These are phyloP conservation scores for Caenorhabditis zanzibari DNA, from an alignment of 2,888 invertebrate species.

Conservation along the genomic window DNA sequence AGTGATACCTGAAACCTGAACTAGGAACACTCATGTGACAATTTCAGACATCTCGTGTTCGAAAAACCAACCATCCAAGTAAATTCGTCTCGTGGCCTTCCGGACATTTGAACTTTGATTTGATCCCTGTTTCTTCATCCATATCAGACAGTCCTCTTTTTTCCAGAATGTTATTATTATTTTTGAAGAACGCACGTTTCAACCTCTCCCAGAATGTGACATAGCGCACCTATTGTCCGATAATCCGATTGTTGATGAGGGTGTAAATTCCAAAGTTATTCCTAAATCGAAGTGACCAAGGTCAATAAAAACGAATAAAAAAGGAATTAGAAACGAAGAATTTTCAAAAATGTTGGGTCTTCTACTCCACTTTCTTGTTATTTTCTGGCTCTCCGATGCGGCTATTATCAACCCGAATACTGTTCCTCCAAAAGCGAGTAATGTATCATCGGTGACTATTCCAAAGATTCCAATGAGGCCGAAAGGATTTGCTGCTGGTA, in stretches of 20 bases:
- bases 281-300: slow-evolving; percentile 54
- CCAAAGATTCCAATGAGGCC: slow-evolving; percentile 42
- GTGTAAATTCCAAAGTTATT: slow-evolving; percentile 46
- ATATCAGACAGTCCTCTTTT: slow-evolving; percentile 2
- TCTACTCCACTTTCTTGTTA: slow-evolving; percentile 18
- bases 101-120: slow-evolving; percentile 10
- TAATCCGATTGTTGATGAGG: slow-evolving; percentile 47
- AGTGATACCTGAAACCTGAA: not conserved
- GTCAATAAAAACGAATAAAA: slow-evolving; percentile 36
- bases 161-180: not conserved
- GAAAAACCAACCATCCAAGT: not conserved
- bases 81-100: not conserved
- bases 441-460: slow-evolving; percentile 39
- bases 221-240: slow-evolving; percentile 39
- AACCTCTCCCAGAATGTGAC: slow-evolving; percentile 28
- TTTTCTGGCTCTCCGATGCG: not conserved
- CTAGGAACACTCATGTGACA: no score
- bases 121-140: not conserved
- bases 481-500: slow-evolving; percentile 42
- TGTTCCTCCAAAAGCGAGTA: not conserved
- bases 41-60: not conserved
- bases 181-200: slow-evolving; percentile 38
- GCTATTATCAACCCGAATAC: slow-evolving; percentile 20
- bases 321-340: not conserved
- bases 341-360: slow-evolving; percentile 42